Conservation (phyloP, 1,140 invertebrate species). For the Scaptomyza graminum region DNA sequence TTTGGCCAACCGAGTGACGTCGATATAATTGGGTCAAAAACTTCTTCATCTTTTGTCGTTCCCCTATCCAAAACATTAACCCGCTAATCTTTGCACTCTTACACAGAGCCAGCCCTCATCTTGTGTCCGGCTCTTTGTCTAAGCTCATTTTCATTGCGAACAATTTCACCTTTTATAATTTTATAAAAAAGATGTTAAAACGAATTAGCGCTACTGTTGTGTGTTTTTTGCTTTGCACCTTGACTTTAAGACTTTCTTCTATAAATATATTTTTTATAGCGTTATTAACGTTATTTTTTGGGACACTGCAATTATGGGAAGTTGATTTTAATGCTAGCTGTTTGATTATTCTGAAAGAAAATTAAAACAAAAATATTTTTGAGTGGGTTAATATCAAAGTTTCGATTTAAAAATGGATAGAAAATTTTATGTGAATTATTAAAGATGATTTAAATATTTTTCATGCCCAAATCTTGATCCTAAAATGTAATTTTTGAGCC, state of each 20-base stretch:
- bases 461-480: too few species aligned
- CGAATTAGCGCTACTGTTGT: slow-evolving; percentile 76
- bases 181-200: slow-evolving; percentile 59
- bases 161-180: slow-evolving; percentile 72
- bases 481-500: too few species aligned
- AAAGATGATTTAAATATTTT: too few species aligned
- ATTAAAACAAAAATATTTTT: not conserved
- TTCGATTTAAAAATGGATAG: not conserved
- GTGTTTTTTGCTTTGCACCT: slow-evolving; percentile 51
- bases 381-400: not conserved
- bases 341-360: slow-evolving; percentile 5
- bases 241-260: slow-evolving; percentile 59
- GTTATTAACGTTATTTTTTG: slow-evolving; percentile 64
- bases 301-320: slow-evolving; percentile 56
- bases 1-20: slow-evolving; percentile 26
- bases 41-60: slow-evolving; percentile 11
- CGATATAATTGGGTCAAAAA: slow-evolving; percentile 39
- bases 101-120: not conserved
- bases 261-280: slow-evolving; percentile 59
- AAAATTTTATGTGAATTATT: too few species aligned
- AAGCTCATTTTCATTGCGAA: slow-evolving; percentile 47
- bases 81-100: slow-evolving; percentile 54
- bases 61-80: slow-evolving; percentile 31
- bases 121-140: slow-evolving; percentile 56
- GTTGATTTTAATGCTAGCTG: slow-evolving; percentile 22